Percentiles rank a stretch among this genome's conserved stretches.
Conservation (phyloP, 1,140 invertebrate species). For the Heliconius hewitsoni region DNA sequence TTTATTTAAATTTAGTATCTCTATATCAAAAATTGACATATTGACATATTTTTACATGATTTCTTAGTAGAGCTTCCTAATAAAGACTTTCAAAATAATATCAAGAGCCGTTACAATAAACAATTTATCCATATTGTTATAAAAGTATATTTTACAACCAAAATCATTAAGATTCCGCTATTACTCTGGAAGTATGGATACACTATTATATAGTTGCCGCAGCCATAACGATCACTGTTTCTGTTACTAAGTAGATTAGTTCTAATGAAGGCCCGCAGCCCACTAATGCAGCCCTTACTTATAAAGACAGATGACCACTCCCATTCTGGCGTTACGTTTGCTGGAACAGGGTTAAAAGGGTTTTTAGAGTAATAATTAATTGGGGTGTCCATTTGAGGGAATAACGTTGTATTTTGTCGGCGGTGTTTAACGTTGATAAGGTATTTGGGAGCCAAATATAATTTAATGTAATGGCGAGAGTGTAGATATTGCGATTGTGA, state of each 20-base stretch:
- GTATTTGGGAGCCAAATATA: slow-evolving; percentile 30
- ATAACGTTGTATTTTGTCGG: slow-evolving; percentile 41
- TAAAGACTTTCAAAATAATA: no score
- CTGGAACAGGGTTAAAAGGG: slow-evolving; percentile 67
- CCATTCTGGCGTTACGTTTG: slow-evolving; percentile 61
- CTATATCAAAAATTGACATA: no score
- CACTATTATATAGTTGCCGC: not conserved
- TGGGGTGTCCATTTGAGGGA: slow-evolving; percentile 52
- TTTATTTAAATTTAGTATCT: no score
- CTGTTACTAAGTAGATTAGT: slow-evolving; percentile 48
- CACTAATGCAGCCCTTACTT: slow-evolving; percentile 59
- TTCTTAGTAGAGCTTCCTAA: no score
- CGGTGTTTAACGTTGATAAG: slow-evolving; percentile 36
- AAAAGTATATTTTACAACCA: not conserved
- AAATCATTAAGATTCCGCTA: not conserved
- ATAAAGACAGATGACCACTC: slow-evolving; percentile 68
- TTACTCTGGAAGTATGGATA: not conserved
- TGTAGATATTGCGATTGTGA: not conserved
- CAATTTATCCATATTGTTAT: not conserved
- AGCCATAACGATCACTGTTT: slow-evolving; percentile 28
- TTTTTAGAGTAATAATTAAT: slow-evolving; percentile 72
- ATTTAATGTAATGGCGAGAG: slow-evolving; percentile 23
- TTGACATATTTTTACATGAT: no score
- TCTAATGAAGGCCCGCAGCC: slow-evolving; percentile 54
- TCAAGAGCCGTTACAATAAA: not conserved